A percentile compares a stretch with the other conserved stretches of the same genome.
Conservation (phyloP, 23 tunicate species). For the Styela plicata region DNA sequence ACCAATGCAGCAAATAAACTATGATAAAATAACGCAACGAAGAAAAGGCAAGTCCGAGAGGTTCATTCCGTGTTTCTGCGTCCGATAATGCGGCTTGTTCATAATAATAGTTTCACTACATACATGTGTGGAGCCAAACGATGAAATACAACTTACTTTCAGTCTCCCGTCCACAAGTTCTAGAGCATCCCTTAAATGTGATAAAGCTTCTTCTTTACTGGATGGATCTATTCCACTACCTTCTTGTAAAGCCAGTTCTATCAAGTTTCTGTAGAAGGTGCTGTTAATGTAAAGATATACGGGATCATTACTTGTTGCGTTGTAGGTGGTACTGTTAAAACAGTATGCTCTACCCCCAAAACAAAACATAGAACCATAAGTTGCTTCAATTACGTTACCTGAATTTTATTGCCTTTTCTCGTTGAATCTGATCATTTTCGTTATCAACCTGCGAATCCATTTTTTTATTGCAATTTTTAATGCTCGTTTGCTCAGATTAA, state of each 20-base stretch:
- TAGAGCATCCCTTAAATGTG: conserved; percentile 37
- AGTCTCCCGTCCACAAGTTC: not conserved
- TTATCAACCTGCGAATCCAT: not conserved
- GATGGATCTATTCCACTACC: conserved; percentile 41
- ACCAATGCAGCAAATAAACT: no score
- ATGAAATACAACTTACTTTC: conserved; percentile 4
- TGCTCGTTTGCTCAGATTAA: conserved; percentile 44
- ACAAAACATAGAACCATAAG: no score
- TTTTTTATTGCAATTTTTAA: conserved; percentile 41
- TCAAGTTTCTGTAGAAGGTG: conserved; percentile 42
- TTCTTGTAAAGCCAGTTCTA: conserved; percentile 43
- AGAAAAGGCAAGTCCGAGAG: no score
- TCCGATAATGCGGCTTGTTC: no score
- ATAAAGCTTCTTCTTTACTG: conserved; percentile 50
- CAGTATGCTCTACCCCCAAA: no score
- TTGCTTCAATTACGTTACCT: no score
- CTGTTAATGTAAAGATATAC: no score
- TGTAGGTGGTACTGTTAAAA: no score
- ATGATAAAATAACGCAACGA: no score
- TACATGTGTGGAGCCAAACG: not conserved
- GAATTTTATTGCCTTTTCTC: not conserved
- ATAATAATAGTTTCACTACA: not conserved
- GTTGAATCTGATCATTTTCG: not conserved
- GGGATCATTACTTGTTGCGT: no score
- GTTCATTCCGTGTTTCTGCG: no score